These are phyloP conservation scores for Hirtodrosophila alboralis DNA, from an alignment of 2,888 invertebrate genomes.

Conservation along the genomic window DNA sequence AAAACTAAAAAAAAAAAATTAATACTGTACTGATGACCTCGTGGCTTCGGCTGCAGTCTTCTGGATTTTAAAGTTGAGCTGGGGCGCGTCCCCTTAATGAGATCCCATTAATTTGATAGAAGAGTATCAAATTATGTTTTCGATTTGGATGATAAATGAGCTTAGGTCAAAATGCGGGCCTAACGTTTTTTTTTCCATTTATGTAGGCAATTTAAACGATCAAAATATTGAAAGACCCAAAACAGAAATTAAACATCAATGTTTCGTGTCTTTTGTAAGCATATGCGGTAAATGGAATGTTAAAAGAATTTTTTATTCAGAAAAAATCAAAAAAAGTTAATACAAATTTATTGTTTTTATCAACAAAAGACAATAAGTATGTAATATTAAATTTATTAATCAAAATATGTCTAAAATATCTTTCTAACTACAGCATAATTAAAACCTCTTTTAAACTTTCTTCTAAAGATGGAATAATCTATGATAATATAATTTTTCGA, in stretches of 20 bases:
- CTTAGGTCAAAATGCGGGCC: conserved; percentile 38
- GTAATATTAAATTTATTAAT: no score
- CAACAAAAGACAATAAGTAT: no score
- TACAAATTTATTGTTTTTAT: no score
- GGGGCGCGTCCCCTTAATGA: conserved; percentile 53
- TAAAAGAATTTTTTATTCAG: no score
- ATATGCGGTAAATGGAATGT: not conserved
- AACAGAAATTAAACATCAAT: conserved; percentile 36
- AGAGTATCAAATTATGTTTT: conserved; percentile 43
- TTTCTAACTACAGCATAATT: no score
- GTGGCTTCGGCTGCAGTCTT: conserved; percentile 7
- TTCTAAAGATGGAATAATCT: no score
- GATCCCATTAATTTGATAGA: conserved; percentile 65
- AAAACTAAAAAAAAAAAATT: no score
- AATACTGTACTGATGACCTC: conserved; percentile 20
- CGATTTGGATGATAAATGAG: conserved; percentile 46
- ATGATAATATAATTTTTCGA: no score
- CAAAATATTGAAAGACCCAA: conserved; percentile 26
- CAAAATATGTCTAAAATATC: no score
- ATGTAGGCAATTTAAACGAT: conserved; percentile 25
- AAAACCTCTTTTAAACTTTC: no score
- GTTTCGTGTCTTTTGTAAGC: conserved; percentile 4
- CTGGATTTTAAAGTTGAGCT: conserved; percentile 8
- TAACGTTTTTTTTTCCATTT: no score
- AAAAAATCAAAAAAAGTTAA: no score